These are phyloP conservation scores for Polyommatus iphigenia DNA, from an alignment of 2,888 invertebrate species.

Conservation along the genomic window DNA sequence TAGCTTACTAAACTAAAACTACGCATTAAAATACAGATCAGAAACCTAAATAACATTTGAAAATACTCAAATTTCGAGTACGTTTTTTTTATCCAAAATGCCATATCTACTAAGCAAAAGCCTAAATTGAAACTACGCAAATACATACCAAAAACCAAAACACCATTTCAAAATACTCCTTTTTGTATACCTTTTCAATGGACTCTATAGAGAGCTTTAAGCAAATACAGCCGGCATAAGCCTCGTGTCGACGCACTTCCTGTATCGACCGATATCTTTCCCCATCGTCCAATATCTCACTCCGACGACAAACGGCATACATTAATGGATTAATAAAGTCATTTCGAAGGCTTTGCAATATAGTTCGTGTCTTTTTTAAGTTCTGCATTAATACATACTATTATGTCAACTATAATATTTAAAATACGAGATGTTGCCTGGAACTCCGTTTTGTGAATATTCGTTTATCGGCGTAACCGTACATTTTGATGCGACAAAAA, in stretches of 20 bases:
- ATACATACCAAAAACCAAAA: too few species aligned
- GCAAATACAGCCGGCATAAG: neutral
- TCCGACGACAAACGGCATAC: neutral
- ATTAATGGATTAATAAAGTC: neutral
- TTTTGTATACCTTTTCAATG: neutral
- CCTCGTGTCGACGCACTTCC: neutral
- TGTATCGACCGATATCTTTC: constrained; percentile 7
- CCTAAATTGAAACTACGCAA: too few species aligned
- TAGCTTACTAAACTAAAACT: too few species aligned
- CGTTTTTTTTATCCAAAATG: too few species aligned
- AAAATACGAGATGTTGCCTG: too few species aligned
- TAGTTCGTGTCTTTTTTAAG: neutral
- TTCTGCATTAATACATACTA: neutral
- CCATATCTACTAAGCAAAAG: too few species aligned
- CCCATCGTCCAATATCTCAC: neutral
- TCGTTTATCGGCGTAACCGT: too few species aligned
- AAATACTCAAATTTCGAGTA: too few species aligned
- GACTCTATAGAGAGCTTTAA: neutral
- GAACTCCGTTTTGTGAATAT: too few species aligned
- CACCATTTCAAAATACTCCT: neutral
- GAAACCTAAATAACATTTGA: too few species aligned
- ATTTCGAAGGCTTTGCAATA: neutral
- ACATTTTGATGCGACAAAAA: too few species aligned
- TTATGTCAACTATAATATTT: neutral
- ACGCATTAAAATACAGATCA: too few species aligned